phyloP scores from a whole-genome alignment of 1,140 invertebrate genomes.

The Meteorus sp. region DNA sequence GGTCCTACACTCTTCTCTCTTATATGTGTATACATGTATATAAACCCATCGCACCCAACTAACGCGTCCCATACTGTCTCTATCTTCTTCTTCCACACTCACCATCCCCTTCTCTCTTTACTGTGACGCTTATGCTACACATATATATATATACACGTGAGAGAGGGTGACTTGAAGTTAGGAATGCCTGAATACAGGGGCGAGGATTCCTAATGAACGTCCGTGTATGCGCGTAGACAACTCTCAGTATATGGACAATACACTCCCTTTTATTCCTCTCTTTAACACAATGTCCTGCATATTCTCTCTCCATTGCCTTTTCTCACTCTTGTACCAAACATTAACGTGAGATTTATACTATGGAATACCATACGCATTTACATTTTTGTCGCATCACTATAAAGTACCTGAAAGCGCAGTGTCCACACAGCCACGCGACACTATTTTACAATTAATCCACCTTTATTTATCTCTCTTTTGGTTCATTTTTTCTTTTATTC shows the following conservation, averaged over 20 bases:
- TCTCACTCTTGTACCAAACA: conserved; percentile 43
- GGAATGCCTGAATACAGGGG: conserved; percentile 27
- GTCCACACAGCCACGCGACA: conserved; percentile 12
- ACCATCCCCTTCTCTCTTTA: conserved; percentile 27
- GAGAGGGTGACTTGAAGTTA: conserved; percentile 37
- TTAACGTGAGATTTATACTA: conserved; percentile 57
- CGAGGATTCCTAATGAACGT: conserved; percentile 50
- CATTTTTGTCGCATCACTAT: conserved; percentile 60
- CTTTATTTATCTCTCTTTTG: too few species aligned
- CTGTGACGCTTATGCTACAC: conserved; percentile 31
- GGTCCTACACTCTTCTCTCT: too few species aligned
- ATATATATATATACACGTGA: too few species aligned
- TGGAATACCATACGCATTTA: conserved; percentile 56
- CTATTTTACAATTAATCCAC: conserved; percentile 42
- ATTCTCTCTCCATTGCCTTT: conserved; percentile 28
- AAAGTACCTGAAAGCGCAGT: conserved; percentile 47
- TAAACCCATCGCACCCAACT: conserved; percentile 26
- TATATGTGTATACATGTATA: too few species aligned
- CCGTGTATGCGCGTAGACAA: conserved; percentile 27
- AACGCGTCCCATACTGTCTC: conserved; percentile 28
- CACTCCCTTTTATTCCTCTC: conserved; percentile 20
- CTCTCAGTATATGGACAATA: conserved; percentile 34
- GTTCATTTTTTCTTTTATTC: too few species aligned
- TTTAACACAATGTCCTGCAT: conserved; percentile 30
- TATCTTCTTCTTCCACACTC: conserved; percentile 27